Percentiles rank a stretch among this genome's conserved stretches.
phyloP scores from a whole-genome alignment of 2,797 vertebrate genomes.

The Pangasius krempfi region DNA sequence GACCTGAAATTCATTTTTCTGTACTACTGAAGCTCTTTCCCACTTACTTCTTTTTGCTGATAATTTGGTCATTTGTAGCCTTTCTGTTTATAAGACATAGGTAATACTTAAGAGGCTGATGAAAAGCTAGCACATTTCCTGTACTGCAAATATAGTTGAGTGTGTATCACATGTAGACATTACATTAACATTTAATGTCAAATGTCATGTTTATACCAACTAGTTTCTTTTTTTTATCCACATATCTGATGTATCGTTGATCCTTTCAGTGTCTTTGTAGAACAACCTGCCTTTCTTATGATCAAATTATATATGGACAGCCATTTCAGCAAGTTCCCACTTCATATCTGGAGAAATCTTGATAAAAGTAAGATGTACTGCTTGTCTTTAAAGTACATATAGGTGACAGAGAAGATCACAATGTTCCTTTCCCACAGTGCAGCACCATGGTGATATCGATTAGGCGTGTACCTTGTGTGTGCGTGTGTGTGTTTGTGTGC shows the following conservation, averaged over 20 bases:
- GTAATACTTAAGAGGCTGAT: not conserved
- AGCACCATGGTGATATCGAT: slow-evolving; percentile 18
- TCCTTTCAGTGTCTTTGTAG: not conserved
- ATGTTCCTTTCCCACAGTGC: slow-evolving; percentile 6
- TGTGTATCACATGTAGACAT: not conserved
- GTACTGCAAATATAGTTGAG: not conserved
- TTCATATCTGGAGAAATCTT: not conserved
- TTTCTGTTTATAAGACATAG: not conserved
- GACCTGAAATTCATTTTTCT: not conserved
- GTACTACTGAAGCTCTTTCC: not conserved
- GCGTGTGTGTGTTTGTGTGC: not conserved
- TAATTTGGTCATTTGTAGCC: not conserved
- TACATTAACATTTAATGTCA: slow-evolving; percentile 7
- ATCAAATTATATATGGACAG: not conserved
- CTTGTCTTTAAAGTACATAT: not conserved
- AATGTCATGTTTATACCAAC: not conserved
- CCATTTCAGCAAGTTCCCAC: not conserved
- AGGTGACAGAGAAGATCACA: slow-evolving; percentile 71
- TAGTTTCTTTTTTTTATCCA: not conserved
- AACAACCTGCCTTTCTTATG: not conserved
- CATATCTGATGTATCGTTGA: not conserved
- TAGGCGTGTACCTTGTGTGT: slow-evolving; percentile 18
- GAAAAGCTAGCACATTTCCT: not conserved
- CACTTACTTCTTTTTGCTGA: not conserved
- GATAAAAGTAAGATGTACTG: not conserved